Percentiles rank a stretch among this genome's conserved stretches.
phyloP scores from a whole-genome alignment of 2,797 vertebrate genomes.

The Channa striata region DNA sequence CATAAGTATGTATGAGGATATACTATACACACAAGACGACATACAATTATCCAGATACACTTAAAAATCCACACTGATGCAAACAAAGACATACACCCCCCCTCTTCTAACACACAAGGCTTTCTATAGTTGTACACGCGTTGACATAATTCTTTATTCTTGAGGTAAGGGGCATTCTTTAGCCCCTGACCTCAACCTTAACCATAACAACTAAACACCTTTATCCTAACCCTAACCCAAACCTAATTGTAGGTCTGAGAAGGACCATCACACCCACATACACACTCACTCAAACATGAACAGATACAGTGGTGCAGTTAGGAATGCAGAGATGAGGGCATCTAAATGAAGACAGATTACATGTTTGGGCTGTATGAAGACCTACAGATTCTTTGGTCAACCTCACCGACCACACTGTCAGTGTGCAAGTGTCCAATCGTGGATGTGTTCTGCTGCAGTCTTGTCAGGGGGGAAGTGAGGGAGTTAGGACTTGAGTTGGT shows the following conservation, averaged over 20 bases:
- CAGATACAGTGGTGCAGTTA: constrained; percentile 35
- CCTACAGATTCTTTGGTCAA: constrained; percentile 64
- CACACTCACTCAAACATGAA: constrained; percentile 15
- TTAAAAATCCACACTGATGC: constrained; percentile 8
- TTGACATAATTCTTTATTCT: no score
- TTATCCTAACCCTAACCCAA: background rate
- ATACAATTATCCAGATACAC: constrained; percentile 21
- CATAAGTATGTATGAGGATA: constrained; percentile 13
- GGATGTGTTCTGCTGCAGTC: constrained; percentile 47
- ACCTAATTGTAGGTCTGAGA: background rate
- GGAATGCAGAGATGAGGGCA: constrained; percentile 74
- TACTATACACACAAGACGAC: background rate
- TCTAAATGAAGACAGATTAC: constrained; percentile 74
- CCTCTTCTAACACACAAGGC: no score
- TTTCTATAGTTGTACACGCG: no score
- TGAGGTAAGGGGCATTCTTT: no score
- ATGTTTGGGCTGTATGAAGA: constrained; percentile 62
- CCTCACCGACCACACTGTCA: constrained; percentile 65
- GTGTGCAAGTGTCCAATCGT: constrained; percentile 65
- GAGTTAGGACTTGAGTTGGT: background rate
- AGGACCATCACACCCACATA: background rate
- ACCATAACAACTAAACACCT: background rate
- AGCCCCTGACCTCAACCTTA: background rate
- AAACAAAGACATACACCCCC: background rate
- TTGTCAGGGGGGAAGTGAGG: constrained; percentile 15